Evolutionary conservation across 2,888 invertebrate species (phyloP).

Genomic region (Agriopis marginaria): DNA sequence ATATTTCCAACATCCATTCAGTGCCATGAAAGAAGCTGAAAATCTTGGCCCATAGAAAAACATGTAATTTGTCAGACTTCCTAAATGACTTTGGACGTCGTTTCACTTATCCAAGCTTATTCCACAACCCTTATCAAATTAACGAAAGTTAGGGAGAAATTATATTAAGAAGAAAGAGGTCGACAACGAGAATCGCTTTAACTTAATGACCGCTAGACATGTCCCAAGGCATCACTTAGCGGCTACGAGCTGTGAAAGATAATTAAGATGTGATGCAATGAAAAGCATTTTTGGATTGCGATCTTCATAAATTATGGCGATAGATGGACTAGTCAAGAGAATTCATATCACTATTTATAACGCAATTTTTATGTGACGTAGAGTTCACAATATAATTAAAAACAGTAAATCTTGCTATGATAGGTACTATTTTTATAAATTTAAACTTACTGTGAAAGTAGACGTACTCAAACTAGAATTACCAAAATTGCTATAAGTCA

Average conservation of each 20-base stretch:
- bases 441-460: too few species aligned
- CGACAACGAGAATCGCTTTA: constrained; percentile 63
- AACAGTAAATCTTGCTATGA: too few species aligned
- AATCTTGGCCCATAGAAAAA: constrained; percentile 3
- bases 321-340: not conserved
- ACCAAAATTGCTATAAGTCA: too few species aligned
- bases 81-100: constrained; percentile 22
- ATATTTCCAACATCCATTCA: not conserved
- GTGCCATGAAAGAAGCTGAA: not conserved
- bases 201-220: constrained; percentile 64
- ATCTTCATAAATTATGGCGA: not conserved
- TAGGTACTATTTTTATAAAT: too few species aligned
- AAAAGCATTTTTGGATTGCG: constrained; percentile 22
- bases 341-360: not conserved
- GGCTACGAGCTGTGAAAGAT: constrained; percentile 32
- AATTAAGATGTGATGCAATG: constrained; percentile 27
- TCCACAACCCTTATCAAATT: constrained; percentile 65
- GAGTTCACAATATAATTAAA: too few species aligned
- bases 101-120: constrained; percentile 32
- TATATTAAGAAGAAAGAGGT: constrained; percentile 68
- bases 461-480: too few species aligned
- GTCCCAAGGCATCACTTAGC: constrained; percentile 65
- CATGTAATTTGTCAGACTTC: constrained; percentile 6
- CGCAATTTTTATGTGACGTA: too few species aligned
- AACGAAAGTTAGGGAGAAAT: constrained; percentile 68